A percentile compares a stretch with the other conserved stretches of the same genome.
These are phyloP conservation scores for Babylonia areolata DNA, from an alignment of 1,140 invertebrate species.

Conservation along the genomic window DNA sequence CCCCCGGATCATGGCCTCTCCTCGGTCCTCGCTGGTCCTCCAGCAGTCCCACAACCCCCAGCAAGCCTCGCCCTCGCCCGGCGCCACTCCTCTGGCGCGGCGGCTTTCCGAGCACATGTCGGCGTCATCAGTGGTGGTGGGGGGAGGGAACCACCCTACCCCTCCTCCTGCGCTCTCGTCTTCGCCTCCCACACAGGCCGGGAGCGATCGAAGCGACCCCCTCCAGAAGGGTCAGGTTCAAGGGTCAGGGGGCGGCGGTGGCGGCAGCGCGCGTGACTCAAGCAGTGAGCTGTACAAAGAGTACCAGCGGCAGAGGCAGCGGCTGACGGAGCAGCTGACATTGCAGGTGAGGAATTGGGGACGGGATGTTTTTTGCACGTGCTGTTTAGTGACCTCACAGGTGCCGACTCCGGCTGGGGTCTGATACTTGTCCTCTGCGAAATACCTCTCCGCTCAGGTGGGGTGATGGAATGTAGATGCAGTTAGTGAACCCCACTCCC, in stretches of 20 bases:
- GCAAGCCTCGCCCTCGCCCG: constrained; percentile 25
- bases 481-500: too few species aligned
- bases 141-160: background rate
- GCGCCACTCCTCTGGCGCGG: background rate
- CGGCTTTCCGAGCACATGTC: constrained; percentile 2
- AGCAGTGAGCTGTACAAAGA: constrained; percentile 73
- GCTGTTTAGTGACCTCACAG: too few species aligned
- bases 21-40: constrained; percentile 7
- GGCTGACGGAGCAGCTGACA: constrained; percentile 69
- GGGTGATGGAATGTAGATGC: too few species aligned
- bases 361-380: too few species aligned
- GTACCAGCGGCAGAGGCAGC: constrained; percentile 72
- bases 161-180: constrained; percentile 41
- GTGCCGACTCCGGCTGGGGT: too few species aligned
- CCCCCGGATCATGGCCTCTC: constrained; percentile 8
- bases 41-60: constrained; percentile 29
- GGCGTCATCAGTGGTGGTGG: background rate
- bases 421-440: too few species aligned
- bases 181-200: constrained; percentile 51
- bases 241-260: constrained; percentile 9
- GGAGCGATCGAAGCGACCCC: background rate
- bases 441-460: too few species aligned
- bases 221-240: background rate
- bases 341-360: constrained; percentile 55
- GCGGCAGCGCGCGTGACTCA: constrained; percentile 49